Percentiles rank a stretch among this genome's conserved stretches.
Conservation (phyloP, 2,113 vertebrate genomes). For the Nothocercus julius region DNA sequence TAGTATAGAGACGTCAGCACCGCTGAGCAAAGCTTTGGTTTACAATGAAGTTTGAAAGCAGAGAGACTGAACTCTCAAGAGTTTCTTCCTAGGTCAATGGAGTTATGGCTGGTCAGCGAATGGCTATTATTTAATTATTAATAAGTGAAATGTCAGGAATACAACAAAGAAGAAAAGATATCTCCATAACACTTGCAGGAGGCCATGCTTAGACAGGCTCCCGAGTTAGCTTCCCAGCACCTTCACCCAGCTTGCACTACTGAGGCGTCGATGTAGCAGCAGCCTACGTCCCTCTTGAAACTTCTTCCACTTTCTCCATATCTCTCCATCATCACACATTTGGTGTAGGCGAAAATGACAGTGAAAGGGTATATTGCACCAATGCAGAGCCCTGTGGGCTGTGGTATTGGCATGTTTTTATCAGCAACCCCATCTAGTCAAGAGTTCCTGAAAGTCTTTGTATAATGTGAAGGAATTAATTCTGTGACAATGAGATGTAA, state of each 20-base stretch:
- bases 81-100: background rate
- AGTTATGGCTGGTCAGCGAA: background rate
- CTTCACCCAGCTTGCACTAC: background rate
- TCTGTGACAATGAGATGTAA: background rate
- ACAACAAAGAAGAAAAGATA: background rate
- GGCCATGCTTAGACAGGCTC: background rate
- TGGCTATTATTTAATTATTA: rapidly evolving
- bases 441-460: slow-evolving; percentile 47
- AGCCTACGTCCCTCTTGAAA: background rate
- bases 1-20: background rate
- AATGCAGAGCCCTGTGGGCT: background rate
- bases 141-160: background rate
- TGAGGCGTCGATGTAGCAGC: background rate
- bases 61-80: background rate
- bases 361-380: background rate
- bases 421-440: slow-evolving; percentile 6
- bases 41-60: background rate
- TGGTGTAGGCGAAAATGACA: background rate
- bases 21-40: background rate
- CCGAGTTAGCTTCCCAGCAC: background rate
- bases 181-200: background rate
- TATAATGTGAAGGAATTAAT: background rate
- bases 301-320: background rate
- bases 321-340: background rate
- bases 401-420: slow-evolving; percentile 1